These are phyloP conservation scores for Tamias sibiricus DNA, from an alignment of 2,113 vertebrate genomes.

Conservation along the genomic window DNA sequence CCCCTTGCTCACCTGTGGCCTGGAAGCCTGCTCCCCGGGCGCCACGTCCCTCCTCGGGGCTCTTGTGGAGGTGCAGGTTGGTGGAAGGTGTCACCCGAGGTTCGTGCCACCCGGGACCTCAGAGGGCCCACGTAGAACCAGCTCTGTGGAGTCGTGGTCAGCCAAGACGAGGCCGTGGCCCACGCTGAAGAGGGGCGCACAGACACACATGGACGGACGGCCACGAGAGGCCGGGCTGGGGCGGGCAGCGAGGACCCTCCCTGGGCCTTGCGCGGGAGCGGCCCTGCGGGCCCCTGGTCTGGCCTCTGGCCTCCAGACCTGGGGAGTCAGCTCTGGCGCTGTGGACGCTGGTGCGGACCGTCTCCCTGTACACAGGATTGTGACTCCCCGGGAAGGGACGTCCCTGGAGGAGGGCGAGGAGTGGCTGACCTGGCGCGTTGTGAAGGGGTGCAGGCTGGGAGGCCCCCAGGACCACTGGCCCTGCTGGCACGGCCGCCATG, in stretches of 20 bases:
- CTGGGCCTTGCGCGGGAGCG: fast-evolving
- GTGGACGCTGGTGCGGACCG: fast-evolving
- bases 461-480: background rate
- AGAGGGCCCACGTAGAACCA: background rate
- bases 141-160: background rate
- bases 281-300: background rate
- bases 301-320: background rate
- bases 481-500: no score
- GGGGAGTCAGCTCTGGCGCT: background rate
- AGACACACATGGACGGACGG: background rate
- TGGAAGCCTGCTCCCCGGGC: background rate
- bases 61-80: background rate
- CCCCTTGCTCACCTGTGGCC: background rate
- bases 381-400: no score
- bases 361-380: background rate
- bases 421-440: background rate
- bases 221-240: background rate
- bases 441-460: background rate
- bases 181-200: no score
- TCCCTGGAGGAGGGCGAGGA: background rate
- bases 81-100: background rate
- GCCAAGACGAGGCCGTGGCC: background rate
- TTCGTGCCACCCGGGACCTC: background rate
- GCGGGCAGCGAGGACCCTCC: background rate
- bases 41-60: background rate